Conservation (phyloP, 2,113 vertebrate genomes). For the Hystrix brachyura region DNA sequence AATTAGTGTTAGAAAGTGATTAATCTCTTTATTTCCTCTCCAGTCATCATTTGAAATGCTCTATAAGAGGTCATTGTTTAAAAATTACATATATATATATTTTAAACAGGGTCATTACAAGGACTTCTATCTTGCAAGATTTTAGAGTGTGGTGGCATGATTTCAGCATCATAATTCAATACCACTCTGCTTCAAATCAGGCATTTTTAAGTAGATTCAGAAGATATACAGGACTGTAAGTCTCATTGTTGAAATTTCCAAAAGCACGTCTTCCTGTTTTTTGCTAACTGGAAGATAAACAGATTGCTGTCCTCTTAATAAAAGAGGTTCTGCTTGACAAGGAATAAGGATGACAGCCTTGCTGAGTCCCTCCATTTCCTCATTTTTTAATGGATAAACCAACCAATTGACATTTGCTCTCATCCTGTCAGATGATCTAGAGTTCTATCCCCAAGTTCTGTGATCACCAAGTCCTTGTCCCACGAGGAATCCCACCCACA, state of each 20-base stretch:
- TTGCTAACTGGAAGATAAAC: neutral
- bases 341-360: neutral
- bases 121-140: neutral
- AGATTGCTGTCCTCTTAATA: neutral
- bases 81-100: too few species aligned
- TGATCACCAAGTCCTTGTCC: neutral
- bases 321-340: neutral
- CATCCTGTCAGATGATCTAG: neutral
- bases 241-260: neutral
- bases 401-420: neutral
- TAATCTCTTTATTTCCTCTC: conserved; percentile 66
- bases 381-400: neutral
- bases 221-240: neutral
- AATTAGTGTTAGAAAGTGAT: conserved; percentile 78
- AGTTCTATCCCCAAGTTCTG: neutral
- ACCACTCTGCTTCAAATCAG: neutral
- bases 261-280: neutral
- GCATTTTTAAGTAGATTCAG: neutral
- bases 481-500: neutral
- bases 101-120: conserved; percentile 34
- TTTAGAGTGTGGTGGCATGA: neutral
- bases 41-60: conserved; percentile 67
- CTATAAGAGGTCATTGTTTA: conserved; percentile 46
- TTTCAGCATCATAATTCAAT: neutral
- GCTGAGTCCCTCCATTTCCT: neutral